Percentiles rank a stretch among this genome's conserved stretches.
Conservation (phyloP, 2,888 invertebrate genomes). For the Latrodectus hesperus region DNA sequence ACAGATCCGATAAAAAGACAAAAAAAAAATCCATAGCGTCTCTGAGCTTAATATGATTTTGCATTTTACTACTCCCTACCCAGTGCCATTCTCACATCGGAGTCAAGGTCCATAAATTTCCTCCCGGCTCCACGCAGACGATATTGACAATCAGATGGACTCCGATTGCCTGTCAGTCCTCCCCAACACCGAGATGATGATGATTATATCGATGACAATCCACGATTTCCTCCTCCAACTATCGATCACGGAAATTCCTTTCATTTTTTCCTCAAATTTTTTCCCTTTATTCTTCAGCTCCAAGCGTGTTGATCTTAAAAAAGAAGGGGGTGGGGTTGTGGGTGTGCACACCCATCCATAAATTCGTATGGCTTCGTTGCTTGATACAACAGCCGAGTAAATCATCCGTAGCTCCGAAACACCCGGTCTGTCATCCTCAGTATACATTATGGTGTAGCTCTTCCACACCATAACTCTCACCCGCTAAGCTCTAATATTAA, state of each 20-base stretch:
- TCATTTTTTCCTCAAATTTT: neutral
- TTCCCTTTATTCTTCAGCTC: neutral
- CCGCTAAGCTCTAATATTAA: too few relatives aligned
- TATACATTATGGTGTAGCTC: too few relatives aligned
- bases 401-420: too few relatives aligned
- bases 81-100: neutral
- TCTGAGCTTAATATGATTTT: conserved; percentile 28
- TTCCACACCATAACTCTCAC: too few relatives aligned
- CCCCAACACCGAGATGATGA: conserved; percentile 15
- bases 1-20: too few relatives aligned
- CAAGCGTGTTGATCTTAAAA: neutral
- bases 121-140: conserved; percentile 37
- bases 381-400: too few relatives aligned
- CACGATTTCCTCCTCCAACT: neutral
- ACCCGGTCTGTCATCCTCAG: too few relatives aligned
- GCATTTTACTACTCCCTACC: conserved; percentile 7
- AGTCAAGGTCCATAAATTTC: conserved; percentile 21
- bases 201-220: conserved; percentile 49
- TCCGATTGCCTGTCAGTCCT: neutral
- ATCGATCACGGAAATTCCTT: conserved; percentile 22
- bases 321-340: neutral
- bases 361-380: too few relatives aligned
- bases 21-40: neutral
- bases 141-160: conserved; percentile 37
- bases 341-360: too few relatives aligned